A percentile compares a stretch with the other conserved stretches of the same genome.
Evolutionary conservation across 64 coral and sea anemone genomes (phyloP).

Genomic region (Dendrophyllia cribrosa): DNA sequence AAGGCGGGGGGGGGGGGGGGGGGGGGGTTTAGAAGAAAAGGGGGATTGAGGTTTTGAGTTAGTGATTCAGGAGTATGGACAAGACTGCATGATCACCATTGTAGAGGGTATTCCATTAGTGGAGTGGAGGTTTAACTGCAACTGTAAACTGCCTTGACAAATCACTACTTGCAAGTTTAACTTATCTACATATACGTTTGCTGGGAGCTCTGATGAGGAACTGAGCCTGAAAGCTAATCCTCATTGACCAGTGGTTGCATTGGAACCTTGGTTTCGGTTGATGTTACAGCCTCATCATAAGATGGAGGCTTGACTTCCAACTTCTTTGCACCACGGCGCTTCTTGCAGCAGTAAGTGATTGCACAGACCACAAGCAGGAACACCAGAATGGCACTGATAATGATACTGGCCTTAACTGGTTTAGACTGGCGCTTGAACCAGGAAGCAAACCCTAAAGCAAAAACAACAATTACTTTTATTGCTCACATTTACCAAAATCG

Average conservation of each 20-base stretch:
- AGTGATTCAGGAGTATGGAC: too few species aligned
- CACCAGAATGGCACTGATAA: slow-evolving; percentile 13
- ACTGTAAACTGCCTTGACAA: not conserved
- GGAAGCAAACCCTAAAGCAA: not conserved
- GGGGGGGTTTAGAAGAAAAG: too few species aligned
- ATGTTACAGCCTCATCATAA: not conserved
- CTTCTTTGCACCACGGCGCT: not conserved
- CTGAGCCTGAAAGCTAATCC: not conserved
- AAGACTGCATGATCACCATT: too few species aligned
- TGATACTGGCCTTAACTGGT: slow-evolving; percentile 6
- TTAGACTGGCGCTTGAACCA: slow-evolving; percentile 42
- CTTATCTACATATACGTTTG: not conserved
- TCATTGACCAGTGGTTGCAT: slow-evolving; percentile 41
- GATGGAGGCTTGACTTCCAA: slow-evolving; percentile 7
- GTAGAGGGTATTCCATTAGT: too few species aligned
- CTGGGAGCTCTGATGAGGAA: not conserved
- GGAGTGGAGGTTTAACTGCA: not conserved
- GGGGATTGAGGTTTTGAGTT: too few species aligned
- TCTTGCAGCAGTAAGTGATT: slow-evolving; percentile 33
- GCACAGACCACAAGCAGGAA: not conserved
- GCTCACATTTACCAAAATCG: too few species aligned
- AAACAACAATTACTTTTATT: not conserved
- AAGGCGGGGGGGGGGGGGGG: too few species aligned
- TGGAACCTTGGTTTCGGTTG: slow-evolving; percentile 18
- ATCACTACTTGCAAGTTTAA: not conserved